Base-by-base conservation (phyloP, 2,797 vertebrate species). In the Pampus argenteus region DNA sequence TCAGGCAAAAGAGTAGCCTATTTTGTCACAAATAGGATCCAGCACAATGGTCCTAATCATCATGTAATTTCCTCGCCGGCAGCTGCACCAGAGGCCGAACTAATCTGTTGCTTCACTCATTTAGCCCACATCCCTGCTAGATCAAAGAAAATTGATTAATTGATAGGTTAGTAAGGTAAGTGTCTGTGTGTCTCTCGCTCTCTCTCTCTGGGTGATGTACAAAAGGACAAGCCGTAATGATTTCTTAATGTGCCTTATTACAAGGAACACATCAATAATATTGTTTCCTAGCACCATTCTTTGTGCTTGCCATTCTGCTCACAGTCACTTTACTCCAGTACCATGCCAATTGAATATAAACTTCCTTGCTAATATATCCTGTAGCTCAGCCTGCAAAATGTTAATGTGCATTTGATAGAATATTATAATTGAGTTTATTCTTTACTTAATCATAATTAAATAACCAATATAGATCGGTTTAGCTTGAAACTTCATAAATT, bases 31-130 rank as follows among this genome's bases (percentile, higher is more conserved):
- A 44, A 59, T 28, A 48, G 40, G 52, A 54, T 64, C 42, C 45
- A 62, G 54, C 56, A 83, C 51, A 81, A 66, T 70, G 54, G 44
- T 61, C 29, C 52, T 68, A 83, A 81, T 85, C 56, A 82, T 65
- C 8, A 9, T 65, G 38, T 66, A 9, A 56, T 78, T 79, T 71
- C n/a, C 38, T 71, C 55, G 56, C 58, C 68, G 36, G 40, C 45
- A 62, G 25, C 50, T 60, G 56, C 18, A 13, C 67, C 63, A 74
- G 9, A 73, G 44, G 20, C 36, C 1, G 4, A 75, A 55, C 36
- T 34, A 74, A 29, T 65, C 8, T 18, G 15, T 47, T 40, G 14
- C 34, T 58, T 63, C 23, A 42, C 48, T 55, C 2, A 7, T 57
- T 69, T 48, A 45, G n/a, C n/a, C n/a, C n/a, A n/a, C 9, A 44